A percentile compares a stretch with the other conserved stretches of the same genome.
phyloP scores from a whole-genome alignment of 2,888 invertebrate species.

The Marronus borbonicus region DNA sequence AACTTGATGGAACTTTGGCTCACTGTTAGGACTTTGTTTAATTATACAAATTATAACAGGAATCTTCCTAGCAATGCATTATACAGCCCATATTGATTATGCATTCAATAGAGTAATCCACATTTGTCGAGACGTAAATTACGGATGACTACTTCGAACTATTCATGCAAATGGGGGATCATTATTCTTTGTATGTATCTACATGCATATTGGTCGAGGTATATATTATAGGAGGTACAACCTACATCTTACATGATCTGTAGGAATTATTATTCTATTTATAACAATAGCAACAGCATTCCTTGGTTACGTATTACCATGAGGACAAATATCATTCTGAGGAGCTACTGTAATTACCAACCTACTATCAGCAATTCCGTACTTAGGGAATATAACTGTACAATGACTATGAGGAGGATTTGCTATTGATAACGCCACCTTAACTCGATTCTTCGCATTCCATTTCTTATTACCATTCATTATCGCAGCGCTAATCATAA shows the following conservation, averaged over 20 bases:
- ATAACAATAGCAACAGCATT: conserved; percentile 82
- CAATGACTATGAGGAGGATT: conserved; percentile 86
- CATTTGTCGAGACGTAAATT: conserved; percentile 81
- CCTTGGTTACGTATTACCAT: conserved; percentile 84
- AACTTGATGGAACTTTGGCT: conserved; percentile 80
- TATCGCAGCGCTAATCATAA: conserved; percentile 74
- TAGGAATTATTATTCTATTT: conserved; percentile 79
- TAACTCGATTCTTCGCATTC: conserved; percentile 84
- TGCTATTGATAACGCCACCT: conserved; percentile 81
- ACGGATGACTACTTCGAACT: conserved; percentile 78
- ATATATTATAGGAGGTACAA: conserved; percentile 72
- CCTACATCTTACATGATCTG: conserved; percentile 75
- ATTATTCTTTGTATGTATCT: conserved; percentile 81
- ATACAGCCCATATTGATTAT: conserved; percentile 75
- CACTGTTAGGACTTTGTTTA: conserved; percentile 77
- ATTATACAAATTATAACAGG: conserved; percentile 80
- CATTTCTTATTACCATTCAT: conserved; percentile 84
- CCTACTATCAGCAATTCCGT: conserved; percentile 81
- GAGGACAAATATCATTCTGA: conserved; percentile 88
- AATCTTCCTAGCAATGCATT: conserved; percentile 81
- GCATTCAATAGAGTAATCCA: conserved; percentile 80
- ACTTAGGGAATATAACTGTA: conserved; percentile 76
- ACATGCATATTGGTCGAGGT: conserved; percentile 79
- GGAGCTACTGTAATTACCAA: conserved; percentile 86
- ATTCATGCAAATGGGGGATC: conserved; percentile 82